These are phyloP conservation scores for Panthera uncia DNA, from an alignment of 2,113 vertebrate species.

Conservation along the genomic window DNA sequence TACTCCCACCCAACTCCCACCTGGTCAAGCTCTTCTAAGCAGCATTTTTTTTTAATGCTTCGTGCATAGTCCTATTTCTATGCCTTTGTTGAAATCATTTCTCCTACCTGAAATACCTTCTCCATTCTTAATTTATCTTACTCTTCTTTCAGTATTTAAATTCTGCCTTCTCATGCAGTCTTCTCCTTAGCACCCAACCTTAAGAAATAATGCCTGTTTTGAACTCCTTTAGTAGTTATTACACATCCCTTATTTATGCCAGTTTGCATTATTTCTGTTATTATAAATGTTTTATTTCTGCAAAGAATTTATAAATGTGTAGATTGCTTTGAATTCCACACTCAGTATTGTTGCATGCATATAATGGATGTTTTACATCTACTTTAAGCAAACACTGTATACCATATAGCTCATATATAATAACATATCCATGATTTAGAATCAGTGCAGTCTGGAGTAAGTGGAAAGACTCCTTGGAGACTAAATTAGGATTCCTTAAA, in stretches of 20 bases:
- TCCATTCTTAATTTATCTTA: neutral
- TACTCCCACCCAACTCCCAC: neutral
- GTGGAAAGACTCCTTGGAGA: neutral
- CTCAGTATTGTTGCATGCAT: neutral
- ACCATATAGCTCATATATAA: neutral
- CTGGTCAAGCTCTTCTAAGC: neutral
- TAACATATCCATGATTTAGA: neutral
- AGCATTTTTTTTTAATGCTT: slow-evolving; percentile 28
- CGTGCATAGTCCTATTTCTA: neutral
- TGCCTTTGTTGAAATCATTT: slow-evolving; percentile 29
- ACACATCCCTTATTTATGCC: neutral
- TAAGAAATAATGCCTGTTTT: neutral
- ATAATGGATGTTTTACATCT: neutral
- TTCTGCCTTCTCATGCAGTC: neutral
- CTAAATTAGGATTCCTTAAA: neutral
- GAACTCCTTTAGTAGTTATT: neutral
- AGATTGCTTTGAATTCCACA: slow-evolving; percentile 6
- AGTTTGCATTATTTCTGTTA: neutral
- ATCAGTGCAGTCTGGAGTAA: neutral
- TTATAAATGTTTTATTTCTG: neutral
- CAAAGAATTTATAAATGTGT: slow-evolving; percentile 29
- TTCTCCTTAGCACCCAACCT: neutral
- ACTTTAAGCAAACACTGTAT: neutral
- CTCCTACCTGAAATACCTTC: slow-evolving; percentile 4
- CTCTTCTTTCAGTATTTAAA: slow-evolving; percentile 9